Conservation (phyloP, 2,113 vertebrate species). For the Psilopsiagon aurifrons region DNA sequence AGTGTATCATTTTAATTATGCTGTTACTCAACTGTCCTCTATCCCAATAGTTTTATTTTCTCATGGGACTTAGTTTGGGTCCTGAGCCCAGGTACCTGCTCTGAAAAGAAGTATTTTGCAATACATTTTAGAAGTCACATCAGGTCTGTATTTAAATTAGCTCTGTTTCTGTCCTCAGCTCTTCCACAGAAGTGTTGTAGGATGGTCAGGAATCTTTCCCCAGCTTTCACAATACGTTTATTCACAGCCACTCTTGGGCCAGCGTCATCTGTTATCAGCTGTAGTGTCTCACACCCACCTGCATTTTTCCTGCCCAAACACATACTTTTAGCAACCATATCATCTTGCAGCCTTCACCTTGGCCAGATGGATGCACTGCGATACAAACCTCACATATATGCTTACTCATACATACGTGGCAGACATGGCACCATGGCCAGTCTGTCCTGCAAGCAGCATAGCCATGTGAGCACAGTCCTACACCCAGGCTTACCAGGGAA, state of each 20-base stretch:
- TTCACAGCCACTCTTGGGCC: slow-evolving; percentile 2
- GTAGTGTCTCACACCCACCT: slow-evolving; percentile 35
- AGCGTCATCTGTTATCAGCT: slow-evolving; percentile 17
- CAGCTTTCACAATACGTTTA: slow-evolving; percentile 12
- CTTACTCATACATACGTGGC: not conserved
- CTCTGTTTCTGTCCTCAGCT: not conserved
- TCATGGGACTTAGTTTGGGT: not conserved
- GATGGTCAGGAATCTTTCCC: not conserved
- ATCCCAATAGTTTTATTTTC: not conserved
- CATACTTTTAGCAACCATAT: not conserved
- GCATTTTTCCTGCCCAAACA: not conserved
- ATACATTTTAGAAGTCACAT: not conserved
- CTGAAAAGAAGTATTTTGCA: not conserved
- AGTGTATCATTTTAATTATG: not conserved
- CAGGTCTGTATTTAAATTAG: not conserved
- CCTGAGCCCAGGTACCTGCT: not conserved
- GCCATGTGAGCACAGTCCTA: fast-evolving
- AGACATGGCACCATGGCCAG: not conserved
- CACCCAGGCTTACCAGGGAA: not conserved
- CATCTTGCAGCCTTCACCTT: not conserved
- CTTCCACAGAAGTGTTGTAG: not conserved
- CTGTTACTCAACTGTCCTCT: not conserved
- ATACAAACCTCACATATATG: not conserved
- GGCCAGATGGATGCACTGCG: not conserved
- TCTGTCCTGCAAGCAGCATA: not conserved